Evolutionary conservation across 2,888 invertebrate species (phyloP).

Genomic region (Asteroscopus sphinx): DNA sequence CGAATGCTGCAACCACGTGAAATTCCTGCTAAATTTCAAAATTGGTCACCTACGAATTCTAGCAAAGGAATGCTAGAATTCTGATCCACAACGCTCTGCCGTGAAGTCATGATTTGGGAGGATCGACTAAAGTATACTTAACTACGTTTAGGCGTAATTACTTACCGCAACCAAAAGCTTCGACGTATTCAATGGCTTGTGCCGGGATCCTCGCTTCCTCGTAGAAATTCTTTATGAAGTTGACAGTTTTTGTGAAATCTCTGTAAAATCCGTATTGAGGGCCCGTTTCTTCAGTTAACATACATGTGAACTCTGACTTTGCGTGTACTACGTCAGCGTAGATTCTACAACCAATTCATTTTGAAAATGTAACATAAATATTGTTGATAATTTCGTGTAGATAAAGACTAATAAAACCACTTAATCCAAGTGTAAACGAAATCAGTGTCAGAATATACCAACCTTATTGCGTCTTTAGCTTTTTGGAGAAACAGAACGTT

Average conservation of each 20-base stretch:
- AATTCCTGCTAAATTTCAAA: too few relatives aligned
- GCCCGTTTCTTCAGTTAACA: constrained; percentile 74
- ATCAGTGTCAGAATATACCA: neutral
- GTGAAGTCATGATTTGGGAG: too few relatives aligned
- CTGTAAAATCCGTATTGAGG: constrained; percentile 87
- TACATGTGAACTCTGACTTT: constrained; percentile 88
- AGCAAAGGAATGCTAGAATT: too few relatives aligned
- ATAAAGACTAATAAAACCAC: too few relatives aligned
- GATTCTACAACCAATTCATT: constrained; percentile 69
- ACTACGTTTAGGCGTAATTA: neutral
- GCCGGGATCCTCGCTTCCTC: constrained; percentile 91
- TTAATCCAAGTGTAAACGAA: neutral
- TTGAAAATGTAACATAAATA: neutral
- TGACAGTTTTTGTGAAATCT: constrained; percentile 81
- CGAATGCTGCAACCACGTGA: too few relatives aligned
- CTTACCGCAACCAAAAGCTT: constrained; percentile 94
- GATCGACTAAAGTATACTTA: too few relatives aligned
- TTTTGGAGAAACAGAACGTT: constrained; percentile 73
- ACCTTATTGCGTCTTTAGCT: constrained; percentile 46
- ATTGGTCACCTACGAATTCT: too few relatives aligned
- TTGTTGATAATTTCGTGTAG: too few relatives aligned
- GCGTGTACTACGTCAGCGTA: constrained; percentile 93
- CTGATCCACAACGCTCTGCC: too few relatives aligned
- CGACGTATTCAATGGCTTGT: constrained; percentile 92
- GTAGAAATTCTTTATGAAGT: constrained; percentile 89